These are phyloP conservation scores for Tenebrosternarchus preto DNA, from an alignment of 2,113 vertebrate genomes.

Conservation along the genomic window DNA sequence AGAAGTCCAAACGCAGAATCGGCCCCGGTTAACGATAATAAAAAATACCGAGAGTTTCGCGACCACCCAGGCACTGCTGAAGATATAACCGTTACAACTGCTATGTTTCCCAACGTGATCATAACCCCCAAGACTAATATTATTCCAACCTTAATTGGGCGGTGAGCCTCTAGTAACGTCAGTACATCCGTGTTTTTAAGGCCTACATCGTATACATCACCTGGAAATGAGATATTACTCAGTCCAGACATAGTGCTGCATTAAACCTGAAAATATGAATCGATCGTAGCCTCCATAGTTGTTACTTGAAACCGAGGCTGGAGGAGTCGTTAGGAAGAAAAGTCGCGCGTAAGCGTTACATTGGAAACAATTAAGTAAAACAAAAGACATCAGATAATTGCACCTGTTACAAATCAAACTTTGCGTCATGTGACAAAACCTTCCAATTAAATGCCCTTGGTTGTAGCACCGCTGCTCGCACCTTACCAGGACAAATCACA, in stretches of 20 bases:
- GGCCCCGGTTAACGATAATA: slow-evolving; percentile 80
- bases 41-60: slow-evolving; percentile 77
- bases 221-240: slow-evolving; percentile 58
- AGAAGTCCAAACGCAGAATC: slow-evolving; percentile 80
- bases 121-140: slow-evolving; percentile 75
- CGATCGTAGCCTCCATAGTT: not conserved
- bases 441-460: slow-evolving; percentile 6
- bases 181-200: slow-evolving; percentile 59
- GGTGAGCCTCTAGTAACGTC: slow-evolving; percentile 61
- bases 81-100: slow-evolving; percentile 76
- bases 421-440: slow-evolving; percentile 25
- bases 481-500: not conserved
- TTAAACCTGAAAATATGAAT: slow-evolving; percentile 1
- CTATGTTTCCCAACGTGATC: slow-evolving; percentile 79
- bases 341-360: not conserved
- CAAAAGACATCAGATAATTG: not conserved
- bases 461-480: not conserved
- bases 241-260: slow-evolving; percentile 55
- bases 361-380: not conserved
- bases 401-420: slow-evolving; percentile 44
- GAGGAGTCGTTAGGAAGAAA: not conserved
- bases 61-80: slow-evolving; percentile 83
- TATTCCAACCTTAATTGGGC: slow-evolving; percentile 73
- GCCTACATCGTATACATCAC: slow-evolving; percentile 6
- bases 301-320: slow-evolving; percentile 33